Base-by-base conservation (phyloP, 92 coral and sea anemone genomes). In the Ricordea florida region DNA sequence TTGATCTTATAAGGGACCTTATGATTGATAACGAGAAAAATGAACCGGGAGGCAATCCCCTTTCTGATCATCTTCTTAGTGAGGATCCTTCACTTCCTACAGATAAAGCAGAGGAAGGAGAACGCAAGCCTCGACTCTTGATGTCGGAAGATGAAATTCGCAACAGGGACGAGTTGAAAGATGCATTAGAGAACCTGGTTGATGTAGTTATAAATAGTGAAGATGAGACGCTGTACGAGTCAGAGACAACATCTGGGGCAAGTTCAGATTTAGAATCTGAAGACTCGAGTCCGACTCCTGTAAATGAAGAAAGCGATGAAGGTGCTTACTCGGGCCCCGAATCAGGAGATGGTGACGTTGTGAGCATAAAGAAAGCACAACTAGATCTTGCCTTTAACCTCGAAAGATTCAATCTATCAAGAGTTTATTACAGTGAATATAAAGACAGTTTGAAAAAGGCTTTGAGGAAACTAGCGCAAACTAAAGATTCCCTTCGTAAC, bases 371-470 rank as follows among this genome's bases (percentile, higher is more conserved):
- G 73, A 91, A 84, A 48, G 62, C 82, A 10, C 72, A 91, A 16
- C 79, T 91, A 30, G 76, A 91, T 38, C 71, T 77, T 50, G 82
- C 83, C 8, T 64, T 92, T 64, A 88, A 82, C 20, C 47, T 89
- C 18, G 98, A 94, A 57, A 82, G 93, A 56, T 88, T 94, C 62
- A 87, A 88, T 51, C 83, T 94, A 18, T 87, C 96, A 18, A 93
- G 98, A 62, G 68, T 94, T 15, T 90, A 92, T 38, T 82, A 93
- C 50, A 83, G 87, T 24, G 98, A 94, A 53, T 94, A 92, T 76
- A 87, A 79, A 42, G 98, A 92, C 66, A 85, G 85, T 6, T 68
- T 91, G 13, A 65, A 42, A 23, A 76, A 52, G 32, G 93, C 90
- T 1, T 28, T 75, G 62, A 67, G 43, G 49, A 87, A 87, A 74